Conservation (phyloP, 2,113 vertebrate species). For the Campylomormyrus tamandua region DNA sequence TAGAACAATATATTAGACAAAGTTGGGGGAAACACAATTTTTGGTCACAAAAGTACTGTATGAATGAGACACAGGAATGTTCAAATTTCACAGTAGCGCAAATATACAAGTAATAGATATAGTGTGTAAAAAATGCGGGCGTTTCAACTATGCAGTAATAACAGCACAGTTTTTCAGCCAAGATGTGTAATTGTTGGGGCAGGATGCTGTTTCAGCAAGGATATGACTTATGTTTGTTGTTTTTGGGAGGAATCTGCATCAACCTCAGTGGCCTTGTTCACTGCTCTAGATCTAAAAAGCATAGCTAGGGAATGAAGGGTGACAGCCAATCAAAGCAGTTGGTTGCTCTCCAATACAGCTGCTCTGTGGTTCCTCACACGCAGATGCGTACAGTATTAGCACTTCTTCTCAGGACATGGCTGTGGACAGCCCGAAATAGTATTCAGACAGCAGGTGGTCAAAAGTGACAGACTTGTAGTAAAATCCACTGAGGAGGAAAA, state of each 20-base stretch:
- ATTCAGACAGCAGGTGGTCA: conserved; percentile 10
- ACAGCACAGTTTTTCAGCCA: background rate
- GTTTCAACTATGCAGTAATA: background rate
- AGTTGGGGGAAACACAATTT: background rate
- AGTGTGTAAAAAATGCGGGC: background rate
- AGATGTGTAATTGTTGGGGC: background rate
- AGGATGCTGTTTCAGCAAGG: background rate
- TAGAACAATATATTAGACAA: background rate
- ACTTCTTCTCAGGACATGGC: background rate
- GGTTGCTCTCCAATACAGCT: background rate
- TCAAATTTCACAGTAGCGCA: background rate
- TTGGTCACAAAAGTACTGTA: background rate
- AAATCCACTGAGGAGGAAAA: background rate
- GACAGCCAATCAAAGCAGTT: background rate
- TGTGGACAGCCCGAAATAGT: background rate
- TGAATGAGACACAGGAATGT: background rate
- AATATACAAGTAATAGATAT: background rate
- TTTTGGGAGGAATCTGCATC: background rate
- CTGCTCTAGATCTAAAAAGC: background rate
- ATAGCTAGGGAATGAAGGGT: background rate
- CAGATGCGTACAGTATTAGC: background rate
- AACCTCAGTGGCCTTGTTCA: background rate
- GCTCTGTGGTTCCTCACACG: background rate
- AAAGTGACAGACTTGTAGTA: background rate
- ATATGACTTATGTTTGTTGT: background rate